Base-by-base conservation (phyloP, 2,888 invertebrate species). In the Pollenia labialis region DNA sequence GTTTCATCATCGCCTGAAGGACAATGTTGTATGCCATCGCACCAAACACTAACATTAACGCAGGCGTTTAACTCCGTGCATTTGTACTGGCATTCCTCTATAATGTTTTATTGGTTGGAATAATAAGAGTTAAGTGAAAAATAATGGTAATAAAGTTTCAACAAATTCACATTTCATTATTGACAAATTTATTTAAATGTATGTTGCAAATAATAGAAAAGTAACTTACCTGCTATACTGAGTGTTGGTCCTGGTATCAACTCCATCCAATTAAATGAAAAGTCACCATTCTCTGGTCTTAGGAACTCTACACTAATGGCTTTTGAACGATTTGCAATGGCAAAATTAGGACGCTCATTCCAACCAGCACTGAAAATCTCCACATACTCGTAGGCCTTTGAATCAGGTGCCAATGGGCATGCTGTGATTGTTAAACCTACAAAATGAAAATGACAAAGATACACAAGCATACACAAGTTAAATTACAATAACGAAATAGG, bases 281-380 rank as follows among this genome's bases (percentile, higher is more conserved):
- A 97, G 10, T 95, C 94, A 32, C 96, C 97, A 74, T 95, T 94
- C 90, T 97, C 97, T 77, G 95, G 95, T 54, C 97, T 96, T 87
- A 97, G 94, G 90, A 97, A 97, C 91, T 98, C 97, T 0, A 97
- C 95, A 76, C 97, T 95, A 48, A 98, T 94, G 44, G 96, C 96
- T 85, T 96, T 94, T 12, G 95, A 94, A 4, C 95, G 94, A 18
- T 95, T 94, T 16, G 94, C 92, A 10, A 95, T 93, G 84, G 95
- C 94, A 40, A 94, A 94, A n/a, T 95, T 94, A 18, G 95, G 91
- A 81, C 92, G 91, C n/a, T 94, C 93, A 89, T 95, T 95, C 97
- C 97, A 97, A 50, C 97, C 97, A 90, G 97, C 96, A 66, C 97
- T 97, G 92, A 97, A 97, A 69, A 97, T 95, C 93, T 97, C 97